Evolutionary conservation across 1,140 invertebrate genomes (phyloP), one percentile per base, ranked within the genome.

Genomic region (Diorhabda elongata): DNA sequence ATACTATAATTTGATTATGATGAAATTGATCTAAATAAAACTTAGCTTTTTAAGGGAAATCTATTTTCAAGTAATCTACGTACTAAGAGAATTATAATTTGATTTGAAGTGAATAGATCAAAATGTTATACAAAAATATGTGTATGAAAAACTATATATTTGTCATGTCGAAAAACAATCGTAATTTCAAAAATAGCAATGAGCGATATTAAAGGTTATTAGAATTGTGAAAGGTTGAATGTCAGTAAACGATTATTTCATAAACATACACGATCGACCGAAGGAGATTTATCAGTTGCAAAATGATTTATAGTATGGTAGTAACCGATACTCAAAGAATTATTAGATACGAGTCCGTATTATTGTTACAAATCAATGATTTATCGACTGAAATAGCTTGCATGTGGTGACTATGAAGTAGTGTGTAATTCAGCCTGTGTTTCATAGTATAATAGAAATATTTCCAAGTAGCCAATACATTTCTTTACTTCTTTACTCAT

Each of bases 301-400:
- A 6, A n/a, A 52, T 52, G 47, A 52, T 52, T 52, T 52, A 4
- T 52, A 3, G 6, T 52, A 6, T 52, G 47, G 47, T 52, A 52
- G 47, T 52, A 52, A 52, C 47, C 47, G 6, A n/a, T 52, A 52
- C 2, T 52, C 47, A 52, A 52, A 52, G 47, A 52, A 52, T 52
- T 52, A 52, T 52, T 26, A 26, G 26, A n/a, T n/a, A 52, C 47
- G 47, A 52, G 47, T n/a, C 6, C n/a, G 47, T 52, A 52, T 52
- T 52, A 52, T 52, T 52, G 47, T 52, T 52, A 52, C 47, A 52
- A 52, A 52, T 52, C 47, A 52, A 52, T 52, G 47, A 52, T 52
- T 52, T 52, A 52, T 52, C n/a, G 47, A 52, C 47, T 6, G 47
- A 52, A 8, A 8, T 52, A 52, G 6, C 2, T 4, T 6, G 47